A percentile compares a stretch with the other conserved stretches of the same genome.
phyloP scores from a whole-genome alignment of 2,797 vertebrate genomes.

The Siniperca undulata region DNA sequence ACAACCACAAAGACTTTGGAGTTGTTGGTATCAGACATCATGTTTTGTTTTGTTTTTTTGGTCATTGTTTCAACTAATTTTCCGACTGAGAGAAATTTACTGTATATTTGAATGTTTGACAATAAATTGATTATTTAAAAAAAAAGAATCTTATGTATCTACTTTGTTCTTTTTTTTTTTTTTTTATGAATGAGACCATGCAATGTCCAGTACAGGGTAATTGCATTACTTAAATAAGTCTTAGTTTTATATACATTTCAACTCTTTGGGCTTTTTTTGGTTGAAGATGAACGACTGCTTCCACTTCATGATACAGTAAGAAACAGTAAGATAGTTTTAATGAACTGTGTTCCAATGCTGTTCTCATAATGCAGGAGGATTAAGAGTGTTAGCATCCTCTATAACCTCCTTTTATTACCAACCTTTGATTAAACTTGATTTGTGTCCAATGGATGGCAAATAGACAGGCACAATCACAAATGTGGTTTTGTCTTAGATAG shows the following conservation, averaged over 20 bases:
- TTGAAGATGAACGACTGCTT: not conserved
- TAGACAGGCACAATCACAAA: not conserved
- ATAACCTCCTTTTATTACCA: not conserved
- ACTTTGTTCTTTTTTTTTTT: not conserved
- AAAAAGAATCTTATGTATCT: not conserved
- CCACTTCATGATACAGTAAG: not conserved
- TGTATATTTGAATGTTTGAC: slow-evolving; percentile 33
- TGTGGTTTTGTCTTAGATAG: not conserved
- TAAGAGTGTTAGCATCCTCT: not conserved
- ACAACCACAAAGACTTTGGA: not conserved
- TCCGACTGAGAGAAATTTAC: not conserved
- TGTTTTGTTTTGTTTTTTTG: slow-evolving; percentile 2
- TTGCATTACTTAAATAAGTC: not conserved
- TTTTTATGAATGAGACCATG: not conserved
- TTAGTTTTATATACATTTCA: not conserved
- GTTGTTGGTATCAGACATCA: not conserved
- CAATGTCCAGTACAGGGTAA: not conserved
- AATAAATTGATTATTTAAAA: slow-evolving; percentile 56
- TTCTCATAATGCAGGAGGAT: not conserved
- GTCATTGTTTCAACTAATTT: slow-evolving; percentile 9
- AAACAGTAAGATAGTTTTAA: not conserved
- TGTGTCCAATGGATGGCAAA: not conserved
- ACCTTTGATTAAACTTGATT: not conserved
- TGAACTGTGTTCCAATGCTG: not conserved
- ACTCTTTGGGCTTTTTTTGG: not conserved